Evolutionary conservation across 2,888 invertebrate genomes (phyloP), one percentile per base, ranked within the genome.

Genomic region (Cheilosia variabilis): DNA sequence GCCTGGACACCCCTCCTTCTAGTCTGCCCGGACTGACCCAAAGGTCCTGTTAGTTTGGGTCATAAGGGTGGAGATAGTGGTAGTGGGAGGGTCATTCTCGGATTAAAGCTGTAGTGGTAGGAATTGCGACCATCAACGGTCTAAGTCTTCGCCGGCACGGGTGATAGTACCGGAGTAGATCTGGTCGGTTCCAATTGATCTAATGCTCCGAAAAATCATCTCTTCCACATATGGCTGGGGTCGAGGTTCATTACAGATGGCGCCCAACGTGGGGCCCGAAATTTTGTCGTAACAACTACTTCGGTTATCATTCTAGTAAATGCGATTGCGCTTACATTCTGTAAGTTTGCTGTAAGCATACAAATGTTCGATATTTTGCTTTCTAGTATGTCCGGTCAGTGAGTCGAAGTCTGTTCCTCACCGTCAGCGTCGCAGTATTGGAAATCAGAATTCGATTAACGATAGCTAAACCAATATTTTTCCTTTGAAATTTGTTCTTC

Each of bases 221-320:
- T 10, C 10, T 0, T 0, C 34, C 0, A 2, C 34, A 3, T 0
- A 34, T 34, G 34, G 9, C 10, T 2, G 34, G 10, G 2, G 3
- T 3, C 10, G 34, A 2, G 10, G 3, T n/a, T 0, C 7, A 57
- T 53, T 27, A 53, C n/a, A 53, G 53, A 15, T 53, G 53, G 27
- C 27, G 15, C 53, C 53, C 53, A 53, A 53, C 24, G 27, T 53
- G 27, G n/a, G n/a, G n/a, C n/a, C n/a, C n/a, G n/a, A n/a, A n/a
- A n/a, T 53, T 53, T 24, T 17, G 24, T 43, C 43, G 3, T 17
- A n/a, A 6, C 6, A 19, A 6, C 7, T 47, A 6, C 19, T 27
- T 3, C 47, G 7, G 3, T n/a, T 19, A 3, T 2, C 7, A 47
- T 9, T 17, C n/a, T n/a, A 7, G 2, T 9, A 19, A 2, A 2